These are phyloP conservation scores for Pagrus major DNA, from an alignment of 2,113 vertebrate species.

Conservation along the genomic window DNA sequence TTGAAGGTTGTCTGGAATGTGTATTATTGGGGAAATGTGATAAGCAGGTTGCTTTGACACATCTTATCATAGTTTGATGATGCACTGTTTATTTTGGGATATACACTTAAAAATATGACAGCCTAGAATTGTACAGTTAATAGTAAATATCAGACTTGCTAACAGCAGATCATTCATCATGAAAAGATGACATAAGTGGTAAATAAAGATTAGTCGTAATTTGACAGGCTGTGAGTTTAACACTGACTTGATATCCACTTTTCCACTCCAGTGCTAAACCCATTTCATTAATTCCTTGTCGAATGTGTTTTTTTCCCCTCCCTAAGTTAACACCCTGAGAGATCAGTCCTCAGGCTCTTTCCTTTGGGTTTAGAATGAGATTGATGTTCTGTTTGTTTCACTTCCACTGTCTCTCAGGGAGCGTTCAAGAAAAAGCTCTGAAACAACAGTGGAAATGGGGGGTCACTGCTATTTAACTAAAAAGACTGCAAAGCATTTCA, in stretches of 20 bases:
- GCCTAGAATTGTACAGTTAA: not conserved
- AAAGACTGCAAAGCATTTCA: slow-evolving; percentile 36
- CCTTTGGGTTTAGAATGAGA: slow-evolving; percentile 60
- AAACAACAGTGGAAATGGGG: slow-evolving; percentile 42
- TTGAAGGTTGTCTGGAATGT: slow-evolving; percentile 41
- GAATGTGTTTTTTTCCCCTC: slow-evolving; percentile 9
- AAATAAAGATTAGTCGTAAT: slow-evolving; percentile 22
- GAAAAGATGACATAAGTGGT: not conserved
- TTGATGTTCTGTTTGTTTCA: slow-evolving; percentile 73
- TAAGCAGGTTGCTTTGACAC: not conserved
- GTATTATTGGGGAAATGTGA: slow-evolving; percentile 37
- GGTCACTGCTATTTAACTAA: slow-evolving; percentile 55
- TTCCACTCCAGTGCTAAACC: slow-evolving; percentile 44
- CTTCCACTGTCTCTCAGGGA: slow-evolving; percentile 51
- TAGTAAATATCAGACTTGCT: not conserved
- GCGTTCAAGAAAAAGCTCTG: slow-evolving; percentile 27
- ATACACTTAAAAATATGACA: not conserved
- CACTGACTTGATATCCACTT: slow-evolving; percentile 33
- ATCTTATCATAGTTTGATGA: not conserved
- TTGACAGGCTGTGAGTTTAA: slow-evolving; percentile 21
- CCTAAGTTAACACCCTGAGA: slow-evolving; percentile 55
- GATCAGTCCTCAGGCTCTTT: slow-evolving; percentile 60
- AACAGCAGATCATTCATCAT: slow-evolving; percentile 7
- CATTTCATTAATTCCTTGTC: slow-evolving; percentile 66
- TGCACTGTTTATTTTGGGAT: not conserved